Evolutionary conservation across 2,797 vertebrate genomes (phyloP).

Genomic region (Capromys pilorides): DNA sequence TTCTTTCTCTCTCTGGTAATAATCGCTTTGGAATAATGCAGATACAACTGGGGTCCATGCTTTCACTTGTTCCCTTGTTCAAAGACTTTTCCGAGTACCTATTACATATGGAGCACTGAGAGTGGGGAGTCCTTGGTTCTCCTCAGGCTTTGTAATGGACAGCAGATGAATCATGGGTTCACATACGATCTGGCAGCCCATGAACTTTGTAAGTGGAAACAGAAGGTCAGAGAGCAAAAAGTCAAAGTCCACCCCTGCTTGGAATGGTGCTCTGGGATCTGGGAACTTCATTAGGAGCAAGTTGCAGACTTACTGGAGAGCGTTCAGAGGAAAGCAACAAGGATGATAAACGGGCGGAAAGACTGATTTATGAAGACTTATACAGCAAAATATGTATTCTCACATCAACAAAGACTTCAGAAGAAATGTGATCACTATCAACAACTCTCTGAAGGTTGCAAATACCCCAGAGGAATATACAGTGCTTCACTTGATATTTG

Average conservation of each 20-base stretch:
- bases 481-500: constrained; percentile 57
- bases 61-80: constrained; percentile 41
- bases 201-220: constrained; percentile 74
- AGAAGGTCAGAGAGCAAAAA: constrained; percentile 77
- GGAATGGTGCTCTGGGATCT: constrained; percentile 77
- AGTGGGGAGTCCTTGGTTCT: constrained; percentile 12
- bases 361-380: constrained; percentile 85
- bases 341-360: constrained; percentile 83
- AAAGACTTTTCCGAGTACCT: constrained; percentile 30
- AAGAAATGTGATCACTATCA: constrained; percentile 78
- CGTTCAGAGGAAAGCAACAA: constrained; percentile 84
- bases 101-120: neutral
- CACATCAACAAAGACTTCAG: constrained; percentile 79
- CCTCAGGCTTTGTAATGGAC: neutral
- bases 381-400: constrained; percentile 83
- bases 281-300: constrained; percentile 83
- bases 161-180: constrained; percentile 62
- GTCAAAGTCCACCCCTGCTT: constrained; percentile 78
- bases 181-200: constrained; percentile 40
- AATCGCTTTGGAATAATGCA: neutral
- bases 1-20: constrained; percentile 18
- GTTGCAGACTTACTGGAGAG: constrained; percentile 82
- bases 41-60: neutral
- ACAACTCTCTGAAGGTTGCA: constrained; percentile 70
- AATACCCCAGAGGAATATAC: constrained; percentile 44